Conservation (phyloP, 2,113 vertebrate species). For the Podocnemis expansa region DNA sequence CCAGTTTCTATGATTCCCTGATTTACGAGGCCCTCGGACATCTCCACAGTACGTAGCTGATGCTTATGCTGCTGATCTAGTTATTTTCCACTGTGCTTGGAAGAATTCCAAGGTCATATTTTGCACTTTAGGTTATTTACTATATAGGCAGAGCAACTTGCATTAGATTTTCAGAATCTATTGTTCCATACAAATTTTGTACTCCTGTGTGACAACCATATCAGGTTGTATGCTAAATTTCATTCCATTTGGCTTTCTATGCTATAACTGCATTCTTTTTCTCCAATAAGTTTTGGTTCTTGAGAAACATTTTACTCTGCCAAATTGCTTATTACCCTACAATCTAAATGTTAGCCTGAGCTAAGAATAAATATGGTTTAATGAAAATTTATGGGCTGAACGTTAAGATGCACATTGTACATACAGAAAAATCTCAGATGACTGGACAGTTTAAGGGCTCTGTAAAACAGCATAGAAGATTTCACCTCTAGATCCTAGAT, state of each 20-base stretch:
- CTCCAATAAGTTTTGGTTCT: background rate
- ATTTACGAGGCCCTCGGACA: slow-evolving; percentile 9
- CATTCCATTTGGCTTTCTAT: background rate
- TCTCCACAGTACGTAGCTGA: slow-evolving; percentile 26
- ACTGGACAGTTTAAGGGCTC: fast-evolving
- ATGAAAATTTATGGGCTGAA: background rate
- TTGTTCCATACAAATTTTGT: background rate
- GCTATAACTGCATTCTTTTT: background rate
- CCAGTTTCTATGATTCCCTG: no score
- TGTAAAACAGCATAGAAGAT: background rate
- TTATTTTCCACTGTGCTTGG: slow-evolving; percentile 15
- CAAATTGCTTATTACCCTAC: background rate
- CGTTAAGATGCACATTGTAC: background rate
- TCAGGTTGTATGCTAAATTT: background rate
- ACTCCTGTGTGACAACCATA: fast-evolving
- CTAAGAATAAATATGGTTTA: background rate
- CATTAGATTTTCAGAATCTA: fast-evolving
- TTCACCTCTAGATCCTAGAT: background rate
- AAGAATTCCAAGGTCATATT: background rate
- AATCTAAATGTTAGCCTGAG: background rate
- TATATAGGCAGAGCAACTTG: slow-evolving; percentile 10
- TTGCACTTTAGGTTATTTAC: slow-evolving; percentile 38
- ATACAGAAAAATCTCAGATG: background rate
- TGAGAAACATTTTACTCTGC: slow-evolving; percentile 24
- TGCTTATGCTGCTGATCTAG: background rate